A percentile compares a stretch with the other conserved stretches of the same genome.
phyloP scores from a whole-genome alignment of 2,888 invertebrate genomes.

The Tachina fera region DNA sequence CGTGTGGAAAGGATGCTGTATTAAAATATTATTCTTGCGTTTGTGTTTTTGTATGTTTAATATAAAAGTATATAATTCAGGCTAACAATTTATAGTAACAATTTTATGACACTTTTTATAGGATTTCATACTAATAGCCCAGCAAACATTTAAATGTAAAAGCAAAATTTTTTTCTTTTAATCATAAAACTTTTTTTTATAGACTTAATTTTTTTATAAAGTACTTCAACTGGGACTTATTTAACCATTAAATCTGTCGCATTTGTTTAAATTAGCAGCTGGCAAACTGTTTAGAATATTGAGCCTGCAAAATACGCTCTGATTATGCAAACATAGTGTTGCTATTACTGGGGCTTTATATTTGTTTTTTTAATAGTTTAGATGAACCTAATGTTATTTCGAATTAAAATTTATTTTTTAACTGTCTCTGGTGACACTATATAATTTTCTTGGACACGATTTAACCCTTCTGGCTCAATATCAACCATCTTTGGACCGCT shows the following conservation, averaged over 20 bases:
- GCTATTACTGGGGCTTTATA: no score
- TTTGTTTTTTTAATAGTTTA: no score
- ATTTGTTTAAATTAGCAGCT: conserved; percentile 30
- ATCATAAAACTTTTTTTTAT: no score
- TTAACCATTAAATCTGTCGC: neutral
- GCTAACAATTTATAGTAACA: conserved; percentile 77
- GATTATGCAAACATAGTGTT: no score
- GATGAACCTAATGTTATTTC: no score
- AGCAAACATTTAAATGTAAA: conserved; percentile 39
- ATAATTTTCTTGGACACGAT: no score
- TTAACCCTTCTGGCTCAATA: no score
- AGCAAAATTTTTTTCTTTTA: neutral
- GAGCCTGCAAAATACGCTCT: neutral
- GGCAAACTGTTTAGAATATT: neutral
- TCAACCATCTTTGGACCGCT: neutral
- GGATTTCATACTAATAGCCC: conserved; percentile 67
- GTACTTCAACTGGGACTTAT: neutral
- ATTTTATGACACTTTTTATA: conserved; percentile 80
- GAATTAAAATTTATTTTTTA: no score
- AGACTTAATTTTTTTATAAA: no score
- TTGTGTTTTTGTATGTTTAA: conserved; percentile 16
- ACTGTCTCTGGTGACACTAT: no score
- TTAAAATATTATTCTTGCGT: conserved; percentile 1
- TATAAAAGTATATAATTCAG: conserved; percentile 47
- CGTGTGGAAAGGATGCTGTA: neutral